Evolutionary conservation across 2,797 vertebrate genomes (phyloP), one percentile per base, ranked within the genome.

Genomic region (Notolabrus celidotus): DNA sequence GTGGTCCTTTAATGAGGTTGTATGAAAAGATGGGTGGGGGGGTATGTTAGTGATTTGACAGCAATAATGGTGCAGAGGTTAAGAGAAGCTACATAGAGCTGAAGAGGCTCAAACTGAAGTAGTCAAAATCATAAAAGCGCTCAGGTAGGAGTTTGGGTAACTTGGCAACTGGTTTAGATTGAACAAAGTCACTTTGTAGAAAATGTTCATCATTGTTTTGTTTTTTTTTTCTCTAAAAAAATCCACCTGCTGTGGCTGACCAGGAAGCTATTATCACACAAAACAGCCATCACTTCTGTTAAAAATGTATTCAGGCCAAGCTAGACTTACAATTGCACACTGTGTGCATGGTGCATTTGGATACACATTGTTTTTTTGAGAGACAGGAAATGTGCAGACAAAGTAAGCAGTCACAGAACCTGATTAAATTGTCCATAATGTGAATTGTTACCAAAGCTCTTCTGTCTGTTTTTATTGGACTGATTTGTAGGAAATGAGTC

Each of bases 1-100:
- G 77, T 50, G 71, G 76, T 75, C 74, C 69, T 91, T n/a, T 92
- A 92, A 92, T 92, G 90, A 93, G 82, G 89, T 84, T 82, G 84
- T 89, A 77, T 88, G 81, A 81, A 86, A 85, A 76, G 73, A 66
- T 70, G 69, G 39, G 74, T 41, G 55, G 43, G 77, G 53, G 60
- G 33, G 50, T 29, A 53, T 33, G 64, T 34, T 68, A 50, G 31
- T 63, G 69, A 73, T 67, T 74, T 54, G 27, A 72, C 49, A 74
- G 19, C 5, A 8, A 27, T n/a, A 27, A 41, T n/a, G 59, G 15
- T 12, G 33, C 58, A 29, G 62, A n/a, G 61, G 41, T 36, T 43
- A 7, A 6, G 43, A 57, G 66, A 42, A 52, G 56, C 27, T 47
- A 43, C 43, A 23, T 43, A 1, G 22, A 56, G 31, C 39, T 56